Percentiles rank a stretch among this genome's conserved stretches.
phyloP scores from a whole-genome alignment of 2,797 vertebrate genomes.

The Semaprochilodus insignis region DNA sequence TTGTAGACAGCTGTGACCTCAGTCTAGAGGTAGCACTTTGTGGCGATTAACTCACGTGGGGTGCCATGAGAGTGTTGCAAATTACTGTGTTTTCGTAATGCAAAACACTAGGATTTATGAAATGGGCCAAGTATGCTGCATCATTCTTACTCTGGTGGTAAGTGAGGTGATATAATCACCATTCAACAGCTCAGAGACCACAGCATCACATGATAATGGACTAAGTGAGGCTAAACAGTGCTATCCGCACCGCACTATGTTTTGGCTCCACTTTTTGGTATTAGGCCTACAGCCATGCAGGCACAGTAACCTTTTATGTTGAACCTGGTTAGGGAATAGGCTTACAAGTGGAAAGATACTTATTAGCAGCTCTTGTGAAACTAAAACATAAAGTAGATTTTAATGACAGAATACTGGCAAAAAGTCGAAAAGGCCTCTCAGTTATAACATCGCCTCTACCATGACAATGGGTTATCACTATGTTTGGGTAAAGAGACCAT shows the following conservation, averaged over 20 bases:
- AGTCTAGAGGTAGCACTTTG: not conserved
- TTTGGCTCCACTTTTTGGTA: not conserved
- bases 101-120: not conserved
- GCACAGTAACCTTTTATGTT: not conserved
- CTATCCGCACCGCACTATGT: not conserved
- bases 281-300: not conserved
- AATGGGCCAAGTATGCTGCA: not conserved
- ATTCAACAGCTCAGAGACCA: not conserved
- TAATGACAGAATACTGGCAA: not conserved
- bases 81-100: not conserved
- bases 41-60: not conserved
- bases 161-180: not conserved
- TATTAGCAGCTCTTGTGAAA: not conserved
- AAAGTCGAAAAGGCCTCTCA: not conserved
- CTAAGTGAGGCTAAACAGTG: not conserved
- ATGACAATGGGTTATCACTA: not conserved
- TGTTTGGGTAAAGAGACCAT: no score
- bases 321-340: no score
- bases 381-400: not conserved
- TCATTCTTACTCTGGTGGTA: not conserved
- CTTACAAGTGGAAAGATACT: not conserved
- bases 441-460: not conserved
- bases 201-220: conserved; percentile 5
- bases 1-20: not conserved
- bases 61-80: not conserved